Base-by-base conservation (phyloP, 23 tunicate species). In the Halocynthia aurantium region DNA sequence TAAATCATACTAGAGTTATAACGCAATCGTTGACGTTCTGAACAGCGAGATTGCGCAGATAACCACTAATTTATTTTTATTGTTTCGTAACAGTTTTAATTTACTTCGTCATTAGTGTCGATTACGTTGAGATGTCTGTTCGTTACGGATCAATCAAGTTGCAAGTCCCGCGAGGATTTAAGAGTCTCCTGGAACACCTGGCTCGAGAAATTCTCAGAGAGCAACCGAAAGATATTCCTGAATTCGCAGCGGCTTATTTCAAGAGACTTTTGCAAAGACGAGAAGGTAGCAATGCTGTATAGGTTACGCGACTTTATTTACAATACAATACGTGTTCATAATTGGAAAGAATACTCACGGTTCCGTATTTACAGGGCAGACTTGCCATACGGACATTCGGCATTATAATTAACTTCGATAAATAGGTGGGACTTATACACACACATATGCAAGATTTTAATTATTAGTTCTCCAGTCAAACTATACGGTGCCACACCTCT, bases 71-170 rank as follows among this genome's bases (percentile, higher is more conserved):
- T 31, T 31, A 31, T 31, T 31, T 31, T 31, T 31, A 31, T 31
- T 31, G 1, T 31, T 31, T 31, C 4, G 44, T 31, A 31, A 31
- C 44, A 31, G 44, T 31, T 4, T 31, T 31, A 31, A 31, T 31
- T 31, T 31, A 31, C 44, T 31, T 31, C 44, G 44, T 31, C 44
- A 31, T 4, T 31, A 31, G 95, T 11, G 77, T 88, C 75, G 81
- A 88, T 67, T 83, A 83, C 82, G 80, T 73, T 20, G 95, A 88
- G 69, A 88, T 88, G 95, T 88, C 95, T 15, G 95, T 88, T 9
- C 62, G 82, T 9, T 83, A 79, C 85, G 95, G 95, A 13, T 83
- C 87, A 8, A 68, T 88, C 55, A 88, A 83, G 69, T 75, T 88
- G 53, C 76, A 75, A 65, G 84, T 88, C 10, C 95, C 95, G 12